Percentiles rank a stretch among this genome's conserved stretches.
Conservation (phyloP, 1,140 invertebrate species). For the Nymphalis io region DNA sequence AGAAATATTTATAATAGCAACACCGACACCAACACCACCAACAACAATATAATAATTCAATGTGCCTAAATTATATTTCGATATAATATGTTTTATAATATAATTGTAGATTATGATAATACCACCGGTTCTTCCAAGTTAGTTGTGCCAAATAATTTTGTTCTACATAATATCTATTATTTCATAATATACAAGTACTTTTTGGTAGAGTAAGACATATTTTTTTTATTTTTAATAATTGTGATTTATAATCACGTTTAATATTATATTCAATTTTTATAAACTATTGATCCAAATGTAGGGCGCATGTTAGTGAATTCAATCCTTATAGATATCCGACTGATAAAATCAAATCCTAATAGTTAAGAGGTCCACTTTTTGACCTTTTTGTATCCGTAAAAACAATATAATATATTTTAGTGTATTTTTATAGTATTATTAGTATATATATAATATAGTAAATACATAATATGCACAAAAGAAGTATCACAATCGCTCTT, state of each 20-base stretch:
- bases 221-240: neutral
- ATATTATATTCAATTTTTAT: neutral
- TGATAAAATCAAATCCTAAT: neutral
- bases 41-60: too few species aligned
- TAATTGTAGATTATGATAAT: neutral
- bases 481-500: neutral
- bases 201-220: neutral
- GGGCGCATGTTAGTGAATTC: neutral
- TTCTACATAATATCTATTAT: conserved; percentile 5
- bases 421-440: conserved; percentile 8
- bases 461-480: neutral
- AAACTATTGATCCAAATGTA: neutral
- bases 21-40: too few species aligned
- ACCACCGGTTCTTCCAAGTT: conserved; percentile 29
- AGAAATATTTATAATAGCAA: too few species aligned
- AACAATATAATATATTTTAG: neutral
- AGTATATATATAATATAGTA: too few species aligned
- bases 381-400: neutral
- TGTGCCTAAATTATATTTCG: too few species aligned
- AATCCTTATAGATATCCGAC: neutral
- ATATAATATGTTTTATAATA: too few species aligned
- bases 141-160: conserved; percentile 34
- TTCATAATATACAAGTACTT: neutral
- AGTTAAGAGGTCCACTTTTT: neutral
- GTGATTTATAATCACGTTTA: neutral